Conservation (phyloP, 2,113 vertebrate genomes). For the Xenotilapia caudafasciata region DNA sequence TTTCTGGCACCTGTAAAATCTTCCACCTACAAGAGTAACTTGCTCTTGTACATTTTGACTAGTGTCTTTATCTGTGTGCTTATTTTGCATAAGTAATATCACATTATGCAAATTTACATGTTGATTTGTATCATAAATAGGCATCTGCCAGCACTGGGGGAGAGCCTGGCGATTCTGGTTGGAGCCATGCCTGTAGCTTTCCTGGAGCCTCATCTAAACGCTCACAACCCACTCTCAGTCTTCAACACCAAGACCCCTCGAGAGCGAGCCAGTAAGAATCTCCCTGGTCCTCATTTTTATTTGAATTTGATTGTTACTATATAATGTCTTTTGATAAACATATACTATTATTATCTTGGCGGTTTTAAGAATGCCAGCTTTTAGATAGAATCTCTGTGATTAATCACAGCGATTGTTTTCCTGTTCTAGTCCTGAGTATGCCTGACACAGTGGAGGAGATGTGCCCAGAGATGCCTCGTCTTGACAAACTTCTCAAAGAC, state of each 20-base stretch:
- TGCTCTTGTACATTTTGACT: not conserved
- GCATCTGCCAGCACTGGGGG: conserved; percentile 89
- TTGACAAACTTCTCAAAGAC: conserved; percentile 89
- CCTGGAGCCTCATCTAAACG: conserved; percentile 87
- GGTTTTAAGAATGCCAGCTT: not conserved
- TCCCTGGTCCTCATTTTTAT: not conserved
- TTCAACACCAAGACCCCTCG: conserved; percentile 94
- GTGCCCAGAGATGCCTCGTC: conserved; percentile 86
- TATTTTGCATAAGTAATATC: not conserved
- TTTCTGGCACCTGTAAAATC: not conserved
- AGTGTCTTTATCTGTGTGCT: not conserved
- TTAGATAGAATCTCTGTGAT: not conserved
- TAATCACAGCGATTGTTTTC: not conserved
- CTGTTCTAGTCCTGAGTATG: conserved; percentile 85
- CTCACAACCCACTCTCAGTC: conserved; percentile 87
- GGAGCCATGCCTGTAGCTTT: conserved; percentile 95
- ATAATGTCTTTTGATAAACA: not conserved
- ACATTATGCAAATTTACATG: not conserved
- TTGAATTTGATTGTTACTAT: not conserved
- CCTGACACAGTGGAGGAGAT: conserved; percentile 91
- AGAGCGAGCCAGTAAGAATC: conserved; percentile 88
- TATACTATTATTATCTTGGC: not conserved
- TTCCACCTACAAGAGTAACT: not conserved
- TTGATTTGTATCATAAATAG: conserved; percentile 53
- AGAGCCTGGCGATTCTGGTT: conserved; percentile 88